Conservation (phyloP, 2,797 vertebrate genomes). For the Phalanger gymnotis region DNA sequence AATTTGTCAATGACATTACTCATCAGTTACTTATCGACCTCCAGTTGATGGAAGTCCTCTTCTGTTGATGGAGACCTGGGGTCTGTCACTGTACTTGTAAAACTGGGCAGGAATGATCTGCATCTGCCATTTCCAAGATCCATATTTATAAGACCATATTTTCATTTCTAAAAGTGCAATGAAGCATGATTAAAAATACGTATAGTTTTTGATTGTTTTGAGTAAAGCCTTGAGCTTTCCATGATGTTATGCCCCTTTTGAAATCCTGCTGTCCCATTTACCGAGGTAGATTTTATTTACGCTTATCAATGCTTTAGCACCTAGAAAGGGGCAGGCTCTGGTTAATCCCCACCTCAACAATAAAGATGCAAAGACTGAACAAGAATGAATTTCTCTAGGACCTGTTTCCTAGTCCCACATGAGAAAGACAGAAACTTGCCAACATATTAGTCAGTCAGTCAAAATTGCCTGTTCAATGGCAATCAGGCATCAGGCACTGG, state of each 20-base stretch:
- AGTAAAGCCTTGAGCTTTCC: background rate
- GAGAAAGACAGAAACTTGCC: background rate
- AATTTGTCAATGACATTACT: background rate
- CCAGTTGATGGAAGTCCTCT: background rate
- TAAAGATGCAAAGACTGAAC: background rate
- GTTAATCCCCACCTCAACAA: background rate
- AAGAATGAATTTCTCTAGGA: background rate
- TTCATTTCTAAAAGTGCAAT: background rate
- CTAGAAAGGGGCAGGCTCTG: background rate
- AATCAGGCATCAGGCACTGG: background rate
- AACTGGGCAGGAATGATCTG: background rate
- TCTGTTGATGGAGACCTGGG: background rate
- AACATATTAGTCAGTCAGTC: background rate
- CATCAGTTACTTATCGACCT: background rate
- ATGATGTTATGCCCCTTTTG: background rate
- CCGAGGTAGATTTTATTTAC: background rate
- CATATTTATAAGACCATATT: background rate
- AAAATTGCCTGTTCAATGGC: background rate
- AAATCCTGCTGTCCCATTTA: background rate
- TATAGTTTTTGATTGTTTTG: slow-evolving; percentile 4
- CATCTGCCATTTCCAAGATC: background rate
- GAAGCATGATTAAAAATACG: background rate
- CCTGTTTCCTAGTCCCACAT: background rate
- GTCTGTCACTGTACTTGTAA: background rate
- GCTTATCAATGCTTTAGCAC: background rate